These are phyloP conservation scores for Andricus quercusramuli DNA, from an alignment of 2,888 invertebrate species.

Conservation along the genomic window DNA sequence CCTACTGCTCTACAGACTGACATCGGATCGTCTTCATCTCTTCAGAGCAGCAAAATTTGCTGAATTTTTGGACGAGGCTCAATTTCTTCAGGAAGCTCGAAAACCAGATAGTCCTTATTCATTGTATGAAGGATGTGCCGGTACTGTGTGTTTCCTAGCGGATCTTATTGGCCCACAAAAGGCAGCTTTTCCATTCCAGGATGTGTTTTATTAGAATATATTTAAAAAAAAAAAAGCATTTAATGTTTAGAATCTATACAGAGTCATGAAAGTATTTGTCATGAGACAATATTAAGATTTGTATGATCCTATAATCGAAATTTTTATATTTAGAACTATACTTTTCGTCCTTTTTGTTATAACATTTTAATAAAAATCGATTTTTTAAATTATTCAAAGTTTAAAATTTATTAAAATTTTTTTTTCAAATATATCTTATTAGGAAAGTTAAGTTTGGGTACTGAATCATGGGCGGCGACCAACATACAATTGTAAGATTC, in stretches of 20 bases:
- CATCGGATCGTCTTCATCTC: slow-evolving; percentile 86
- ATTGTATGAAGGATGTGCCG: slow-evolving; percentile 92
- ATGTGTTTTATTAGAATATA: slow-evolving; percentile 79
- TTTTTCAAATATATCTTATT: too few relatives aligned
- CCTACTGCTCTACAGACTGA: slow-evolving; percentile 87
- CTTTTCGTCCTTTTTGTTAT: too few relatives aligned
- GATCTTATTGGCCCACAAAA: slow-evolving; percentile 87
- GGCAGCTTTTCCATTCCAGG: slow-evolving; percentile 91
- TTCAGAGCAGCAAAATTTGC: slow-evolving; percentile 88
- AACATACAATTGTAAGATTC: too few relatives aligned
- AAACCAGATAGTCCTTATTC: slow-evolving; percentile 91
- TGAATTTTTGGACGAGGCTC: slow-evolving; percentile 85
- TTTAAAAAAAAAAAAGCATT: background rate
- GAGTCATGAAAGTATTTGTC: background rate
- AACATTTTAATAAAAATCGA: too few relatives aligned
- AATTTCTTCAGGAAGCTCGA: slow-evolving; percentile 84
- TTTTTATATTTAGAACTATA: too few relatives aligned
- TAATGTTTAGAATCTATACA: background rate
- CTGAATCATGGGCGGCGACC: too few relatives aligned
- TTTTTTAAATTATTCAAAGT: too few relatives aligned
- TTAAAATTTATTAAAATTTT: too few relatives aligned
- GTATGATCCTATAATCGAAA: too few relatives aligned
- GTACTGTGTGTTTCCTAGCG: slow-evolving; percentile 89
- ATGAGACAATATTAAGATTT: too few relatives aligned
- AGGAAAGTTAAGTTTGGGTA: too few relatives aligned